Base-by-base conservation (phyloP, 2,888 invertebrate species). In the Rhyacophila evoluta region DNA sequence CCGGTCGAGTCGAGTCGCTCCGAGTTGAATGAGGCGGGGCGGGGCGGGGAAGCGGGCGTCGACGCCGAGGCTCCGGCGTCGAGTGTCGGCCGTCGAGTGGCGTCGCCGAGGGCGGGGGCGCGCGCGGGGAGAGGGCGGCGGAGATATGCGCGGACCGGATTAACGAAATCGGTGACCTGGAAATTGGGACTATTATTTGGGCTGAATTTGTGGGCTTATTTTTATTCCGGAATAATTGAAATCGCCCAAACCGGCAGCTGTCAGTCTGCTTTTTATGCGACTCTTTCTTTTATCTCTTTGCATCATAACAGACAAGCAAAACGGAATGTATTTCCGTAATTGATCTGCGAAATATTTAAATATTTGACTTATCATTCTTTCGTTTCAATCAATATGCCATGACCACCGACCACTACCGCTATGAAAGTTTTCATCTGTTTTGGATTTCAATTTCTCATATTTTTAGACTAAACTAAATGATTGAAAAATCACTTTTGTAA, bases 51-150 rank as follows among this genome's bases (percentile, higher is more conserved):
- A 10, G 55, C 19, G 55, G 19, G 55, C 19, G 55, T 55, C 55
- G 25, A 55, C 55, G 55, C 10, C 41, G 41, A 41, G 41, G 41
- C 41, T 41, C 41, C 41, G 6, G 41, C 41, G 41, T 41, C 55
- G 55, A 55, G 55, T 55, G 55, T 19, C 55, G 55, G 15, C 55
- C 19, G 55, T 55, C 55, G 55, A 55, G 55, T 55, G 55, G 55
- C 55, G 55, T 1, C 8, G 55, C 19, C 8, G 55, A 8, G 8
- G 8, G 55, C 25, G 55, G 55, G n/a, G 55, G 19, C 15, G 39
- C n/a, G n/a, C n/a, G n/a, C n/a, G n/a, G 39, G 3, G 39, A 8
- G 3, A 33, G 33, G 8, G 4, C 39, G 15, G 39, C 39, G 19
- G 55, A 55, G 55, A 19, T 25, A 19, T 55, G 55, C 55, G 55